phyloP scores from a whole-genome alignment of 1,140 invertebrate genomes.

The Bradynema listronoti region DNA sequence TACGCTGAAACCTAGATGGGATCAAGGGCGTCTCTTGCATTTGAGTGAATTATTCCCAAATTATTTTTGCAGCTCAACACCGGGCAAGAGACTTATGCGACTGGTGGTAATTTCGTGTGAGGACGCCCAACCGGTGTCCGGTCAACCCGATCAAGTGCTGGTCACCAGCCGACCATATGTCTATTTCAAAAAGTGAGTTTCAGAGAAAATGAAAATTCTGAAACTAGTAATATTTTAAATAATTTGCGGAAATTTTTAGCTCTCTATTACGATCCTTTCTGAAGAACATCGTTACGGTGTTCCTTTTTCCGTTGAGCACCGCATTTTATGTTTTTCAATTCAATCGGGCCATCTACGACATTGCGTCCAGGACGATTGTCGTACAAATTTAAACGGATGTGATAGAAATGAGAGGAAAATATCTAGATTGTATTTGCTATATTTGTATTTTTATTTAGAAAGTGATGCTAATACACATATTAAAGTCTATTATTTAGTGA shows the following conservation, averaged over 20 bases:
- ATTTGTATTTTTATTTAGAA: too few species aligned
- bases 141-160: constrained; percentile 22
- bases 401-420: too few species aligned
- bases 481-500: too few species aligned
- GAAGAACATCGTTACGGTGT: constrained; percentile 39
- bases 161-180: constrained; percentile 30
- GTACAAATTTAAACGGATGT: constrained; percentile 13
- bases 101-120: constrained; percentile 34
- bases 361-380: constrained; percentile 38
- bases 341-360: constrained; percentile 40
- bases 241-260: constrained; percentile 19
- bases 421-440: too few species aligned
- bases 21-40: too few species aligned
- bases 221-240: not conserved
- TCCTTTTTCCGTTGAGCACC: constrained; percentile 39
- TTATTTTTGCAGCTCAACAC: constrained; percentile 38
- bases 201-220: not conserved
- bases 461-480: too few species aligned
- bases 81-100: constrained; percentile 33
- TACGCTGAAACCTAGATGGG: too few species aligned
- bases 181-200: constrained; percentile 31
- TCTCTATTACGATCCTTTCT: constrained; percentile 35
- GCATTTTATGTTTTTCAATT: constrained; percentile 42
- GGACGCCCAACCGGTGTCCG: constrained; percentile 23
- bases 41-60: too few species aligned